Percentiles rank a stretch among this genome's conserved stretches.
These are phyloP conservation scores for Wiebesia pumilae DNA, from an alignment of 1,140 invertebrate genomes.

Conservation along the genomic window DNA sequence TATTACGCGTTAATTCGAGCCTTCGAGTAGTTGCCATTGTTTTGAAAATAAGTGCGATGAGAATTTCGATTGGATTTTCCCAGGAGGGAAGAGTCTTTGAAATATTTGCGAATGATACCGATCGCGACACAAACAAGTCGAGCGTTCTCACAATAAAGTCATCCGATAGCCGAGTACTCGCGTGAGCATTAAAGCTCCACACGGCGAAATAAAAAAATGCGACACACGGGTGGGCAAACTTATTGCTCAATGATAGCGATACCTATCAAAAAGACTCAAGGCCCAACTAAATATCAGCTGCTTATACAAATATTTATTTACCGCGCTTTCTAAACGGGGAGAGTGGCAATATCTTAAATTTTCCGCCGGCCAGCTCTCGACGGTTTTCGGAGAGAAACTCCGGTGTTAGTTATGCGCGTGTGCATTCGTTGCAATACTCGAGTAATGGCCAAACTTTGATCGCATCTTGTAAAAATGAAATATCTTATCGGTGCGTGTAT, in stretches of 20 bases:
- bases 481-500: too few relatives aligned
- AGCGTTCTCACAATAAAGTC: conserved; percentile 17
- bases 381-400: not conserved
- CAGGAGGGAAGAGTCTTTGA: not conserved
- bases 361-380: not conserved
- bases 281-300: conserved; percentile 3
- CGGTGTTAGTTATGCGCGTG: not conserved
- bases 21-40: not conserved
- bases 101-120: not conserved
- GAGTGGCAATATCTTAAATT: not conserved
- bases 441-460: not conserved
- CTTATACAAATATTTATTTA: conserved; percentile 24
- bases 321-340: conserved; percentile 10
- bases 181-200: not conserved
- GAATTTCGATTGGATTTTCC: not conserved
- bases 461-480: not conserved
- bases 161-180: not conserved
- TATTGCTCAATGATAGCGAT: conserved; percentile 30
- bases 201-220: not conserved
- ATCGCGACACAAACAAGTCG: not conserved
- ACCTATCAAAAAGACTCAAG: conserved; percentile 14
- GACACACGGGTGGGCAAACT: not conserved
- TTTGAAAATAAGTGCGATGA: not conserved
- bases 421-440: too few relatives aligned
- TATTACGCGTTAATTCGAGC: not conserved